Conservation (phyloP, 2,888 invertebrate species). For the Sphaerophoria rueppellii region DNA sequence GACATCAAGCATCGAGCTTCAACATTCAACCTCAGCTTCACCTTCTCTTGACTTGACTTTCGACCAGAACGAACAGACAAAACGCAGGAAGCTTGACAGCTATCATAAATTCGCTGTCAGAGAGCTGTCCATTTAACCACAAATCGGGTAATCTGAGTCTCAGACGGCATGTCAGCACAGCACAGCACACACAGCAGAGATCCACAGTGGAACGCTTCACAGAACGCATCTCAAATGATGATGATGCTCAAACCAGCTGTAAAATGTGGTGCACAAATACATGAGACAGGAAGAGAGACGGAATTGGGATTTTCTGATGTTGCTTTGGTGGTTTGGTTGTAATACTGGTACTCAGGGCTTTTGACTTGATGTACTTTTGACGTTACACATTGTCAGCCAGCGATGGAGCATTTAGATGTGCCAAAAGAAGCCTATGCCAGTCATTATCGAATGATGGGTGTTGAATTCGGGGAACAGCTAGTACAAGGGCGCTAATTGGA, state of each 20-base stretch:
- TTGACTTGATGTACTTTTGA: conserved; percentile 32
- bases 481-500: conserved; percentile 55
- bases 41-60: neutral
- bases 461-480: conserved; percentile 42
- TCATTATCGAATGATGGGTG: conserved; percentile 66
- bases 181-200: conserved; percentile 34
- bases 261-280: conserved; percentile 49
- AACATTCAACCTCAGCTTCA: too few species aligned
- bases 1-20: too few species aligned
- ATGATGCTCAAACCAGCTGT: conserved; percentile 29
- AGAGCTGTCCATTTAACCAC: conserved; percentile 75
- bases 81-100: conserved; percentile 74
- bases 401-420: conserved; percentile 39
- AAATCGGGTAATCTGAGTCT: conserved; percentile 74
- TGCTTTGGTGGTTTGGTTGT: neutral
- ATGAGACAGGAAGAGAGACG: conserved; percentile 20
- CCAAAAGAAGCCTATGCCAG: conserved; percentile 52
- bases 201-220: conserved; percentile 27
- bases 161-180: conserved; percentile 69
- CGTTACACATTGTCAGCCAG: conserved; percentile 33
- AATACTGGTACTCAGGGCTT: conserved; percentile 14
- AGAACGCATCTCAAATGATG: neutral
- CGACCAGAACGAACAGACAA: conserved; percentile 5
- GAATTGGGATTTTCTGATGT: conserved; percentile 20
- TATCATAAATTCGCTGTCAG: conserved; percentile 75